Evolutionary conservation across 2,888 invertebrate genomes (phyloP).

Genomic region (Branchipolynoe longqiensis): DNA sequence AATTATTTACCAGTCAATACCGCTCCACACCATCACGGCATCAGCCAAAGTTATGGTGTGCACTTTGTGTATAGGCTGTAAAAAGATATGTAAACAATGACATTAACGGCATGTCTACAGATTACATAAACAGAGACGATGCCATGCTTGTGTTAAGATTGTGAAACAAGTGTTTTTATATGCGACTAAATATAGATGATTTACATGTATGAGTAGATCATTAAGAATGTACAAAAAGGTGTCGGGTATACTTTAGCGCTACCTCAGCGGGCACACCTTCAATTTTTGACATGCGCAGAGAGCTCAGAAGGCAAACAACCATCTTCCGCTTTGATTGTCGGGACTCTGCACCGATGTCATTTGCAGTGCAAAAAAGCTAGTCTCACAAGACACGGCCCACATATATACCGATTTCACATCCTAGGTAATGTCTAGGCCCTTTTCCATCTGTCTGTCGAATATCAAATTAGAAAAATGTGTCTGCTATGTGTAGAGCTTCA

Average conservation of each 20-base stretch:
- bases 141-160: no score
- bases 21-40: no score
- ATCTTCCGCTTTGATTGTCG: constrained; percentile 31
- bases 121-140: no score
- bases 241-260: not conserved
- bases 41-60: no score
- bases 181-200: no score
- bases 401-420: not conserved
- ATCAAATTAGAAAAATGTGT: no score
- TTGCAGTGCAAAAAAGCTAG: not conserved
- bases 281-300: constrained; percentile 1
- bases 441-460: not conserved
- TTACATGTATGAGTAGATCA: not conserved
- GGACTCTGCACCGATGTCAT: not conserved
- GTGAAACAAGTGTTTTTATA: no score
- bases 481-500: no score
- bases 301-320: not conserved
- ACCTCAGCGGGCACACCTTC: not conserved
- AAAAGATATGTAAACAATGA: no score
- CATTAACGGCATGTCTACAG: no score
- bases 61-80: no score
- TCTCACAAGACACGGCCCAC: not conserved
- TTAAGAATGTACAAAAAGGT: not conserved
- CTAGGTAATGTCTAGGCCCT: not conserved
- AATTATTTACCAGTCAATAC: no score